Evolutionary conservation across 2,888 invertebrate genomes (phyloP).

Genomic region (Drosophila demipolita): DNA sequence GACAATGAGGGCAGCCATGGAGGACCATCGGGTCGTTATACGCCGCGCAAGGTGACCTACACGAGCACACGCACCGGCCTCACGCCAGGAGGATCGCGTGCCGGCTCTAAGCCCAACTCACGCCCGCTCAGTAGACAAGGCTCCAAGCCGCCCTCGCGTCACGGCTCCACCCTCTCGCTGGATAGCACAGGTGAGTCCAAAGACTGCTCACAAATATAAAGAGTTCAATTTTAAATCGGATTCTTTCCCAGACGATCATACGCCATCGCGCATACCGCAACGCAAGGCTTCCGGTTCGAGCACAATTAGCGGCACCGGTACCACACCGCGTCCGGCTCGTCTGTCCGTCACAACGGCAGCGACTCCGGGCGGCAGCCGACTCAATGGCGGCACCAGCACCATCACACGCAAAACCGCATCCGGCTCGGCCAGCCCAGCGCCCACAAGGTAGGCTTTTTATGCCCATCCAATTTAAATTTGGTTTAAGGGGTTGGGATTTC

Average conservation of each 20-base stretch:
- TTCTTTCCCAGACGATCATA: constrained; percentile 83
- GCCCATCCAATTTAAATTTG: not conserved
- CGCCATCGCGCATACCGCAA: constrained; percentile 93
- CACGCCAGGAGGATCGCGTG: constrained; percentile 91
- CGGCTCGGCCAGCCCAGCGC: constrained; percentile 91
- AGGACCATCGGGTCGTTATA: constrained; percentile 88
- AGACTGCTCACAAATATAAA: not conserved
- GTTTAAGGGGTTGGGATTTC: constrained; percentile 1
- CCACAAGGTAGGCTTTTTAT: constrained; percentile 88
- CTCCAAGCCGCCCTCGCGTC: constrained; percentile 96
- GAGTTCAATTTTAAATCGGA: not conserved
- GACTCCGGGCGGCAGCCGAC: constrained; percentile 83
- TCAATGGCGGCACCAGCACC: constrained; percentile 88
- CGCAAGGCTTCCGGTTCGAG: constrained; percentile 88
- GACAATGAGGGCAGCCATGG: constrained; percentile 93
- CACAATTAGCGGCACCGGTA: constrained; percentile 85
- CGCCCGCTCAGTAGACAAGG: constrained; percentile 94
- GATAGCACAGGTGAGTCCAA: constrained; percentile 91
- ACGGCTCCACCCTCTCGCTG: constrained; percentile 95
- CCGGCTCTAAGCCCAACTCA: constrained; percentile 92
- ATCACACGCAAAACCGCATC: constrained; percentile 90
- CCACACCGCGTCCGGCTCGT: constrained; percentile 56
- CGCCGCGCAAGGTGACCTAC: constrained; percentile 88
- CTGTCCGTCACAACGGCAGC: constrained; percentile 79
- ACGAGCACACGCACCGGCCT: constrained; percentile 87